These are phyloP conservation scores for Orchesella cincta DNA, from an alignment of 1,140 invertebrate genomes.

Conservation along the genomic window DNA sequence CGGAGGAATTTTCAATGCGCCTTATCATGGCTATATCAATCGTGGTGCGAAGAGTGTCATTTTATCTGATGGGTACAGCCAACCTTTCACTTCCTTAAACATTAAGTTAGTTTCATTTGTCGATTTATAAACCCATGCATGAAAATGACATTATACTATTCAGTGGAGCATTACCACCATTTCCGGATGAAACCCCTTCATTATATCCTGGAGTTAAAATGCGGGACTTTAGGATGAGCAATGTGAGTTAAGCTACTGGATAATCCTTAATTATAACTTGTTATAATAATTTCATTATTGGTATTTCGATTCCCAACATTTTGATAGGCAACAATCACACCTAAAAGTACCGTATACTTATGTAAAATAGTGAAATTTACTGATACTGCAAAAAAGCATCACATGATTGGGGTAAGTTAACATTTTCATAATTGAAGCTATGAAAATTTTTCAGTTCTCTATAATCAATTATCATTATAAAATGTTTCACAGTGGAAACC, in stretches of 20 bases:
- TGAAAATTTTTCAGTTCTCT: neutral
- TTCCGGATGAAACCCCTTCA: conserved; percentile 51
- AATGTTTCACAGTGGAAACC: conserved; percentile 65
- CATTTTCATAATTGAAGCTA: neutral
- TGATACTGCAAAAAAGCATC: conserved; percentile 67
- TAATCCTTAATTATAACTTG: too few relatives aligned
- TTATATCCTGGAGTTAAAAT: conserved; percentile 59
- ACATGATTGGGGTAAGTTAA: conserved; percentile 70
- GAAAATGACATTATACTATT: neutral
- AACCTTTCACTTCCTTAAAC: neutral
- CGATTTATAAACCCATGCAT: neutral
- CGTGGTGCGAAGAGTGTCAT: neutral
- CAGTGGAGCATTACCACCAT: neutral
- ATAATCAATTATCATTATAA: conserved; percentile 19
- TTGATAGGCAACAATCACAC: too few relatives aligned
- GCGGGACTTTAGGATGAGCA: conserved; percentile 73
- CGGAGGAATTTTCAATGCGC: neutral
- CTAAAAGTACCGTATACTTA: conserved; percentile 71
- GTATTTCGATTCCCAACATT: too few relatives aligned
- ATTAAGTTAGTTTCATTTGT: neutral
- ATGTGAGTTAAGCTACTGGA: too few relatives aligned
- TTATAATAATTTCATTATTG: too few relatives aligned
- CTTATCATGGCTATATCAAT: conserved; percentile 54
- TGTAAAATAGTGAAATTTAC: conserved; percentile 83
- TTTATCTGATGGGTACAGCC: neutral